Percentiles rank a stretch among this genome's conserved stretches.
These are phyloP conservation scores for Uloborus plumipes DNA, from an alignment of 2,888 invertebrate genomes.

Conservation along the genomic window DNA sequence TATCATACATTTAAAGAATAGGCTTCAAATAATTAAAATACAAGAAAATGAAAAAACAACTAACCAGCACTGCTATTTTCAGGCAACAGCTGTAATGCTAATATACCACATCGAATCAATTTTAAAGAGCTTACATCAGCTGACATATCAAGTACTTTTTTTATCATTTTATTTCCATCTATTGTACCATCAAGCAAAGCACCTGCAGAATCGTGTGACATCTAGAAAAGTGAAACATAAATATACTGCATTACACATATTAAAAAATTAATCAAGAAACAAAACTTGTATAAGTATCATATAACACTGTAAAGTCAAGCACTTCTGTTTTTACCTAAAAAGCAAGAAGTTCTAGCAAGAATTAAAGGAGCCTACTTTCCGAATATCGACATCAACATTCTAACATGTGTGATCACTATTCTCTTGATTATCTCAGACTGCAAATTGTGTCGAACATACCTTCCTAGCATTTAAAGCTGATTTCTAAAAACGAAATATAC, in stretches of 20 bases:
- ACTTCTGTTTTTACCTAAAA: no score
- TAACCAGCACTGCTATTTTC: constrained; percentile 82
- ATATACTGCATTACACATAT: not conserved
- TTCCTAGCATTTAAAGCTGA: no score
- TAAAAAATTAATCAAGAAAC: not conserved
- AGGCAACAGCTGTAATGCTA: constrained; percentile 81
- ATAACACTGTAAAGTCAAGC: not conserved
- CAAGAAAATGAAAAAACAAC: constrained; percentile 67
- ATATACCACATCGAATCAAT: constrained; percentile 82
- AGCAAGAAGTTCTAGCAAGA: no score
- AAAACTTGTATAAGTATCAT: not conserved
- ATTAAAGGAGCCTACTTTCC: no score
- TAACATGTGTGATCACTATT: no score
- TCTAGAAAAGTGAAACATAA: constrained; percentile 68
- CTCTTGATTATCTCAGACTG: no score
- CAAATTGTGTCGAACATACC: no score
- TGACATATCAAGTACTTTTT: constrained; percentile 70
- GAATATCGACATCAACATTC: no score
- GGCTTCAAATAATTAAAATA: no score
- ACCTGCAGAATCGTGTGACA: constrained; percentile 75
- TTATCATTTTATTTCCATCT: constrained; percentile 71
- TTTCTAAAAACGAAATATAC: no score
- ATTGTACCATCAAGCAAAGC: constrained; percentile 74
- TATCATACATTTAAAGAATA: no score
- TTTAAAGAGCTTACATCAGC: constrained; percentile 82